Evolutionary conservation across 1,140 invertebrate species (phyloP), one percentile per base, ranked within the genome.

Genomic region (Amphibalanus amphitrite): DNA sequence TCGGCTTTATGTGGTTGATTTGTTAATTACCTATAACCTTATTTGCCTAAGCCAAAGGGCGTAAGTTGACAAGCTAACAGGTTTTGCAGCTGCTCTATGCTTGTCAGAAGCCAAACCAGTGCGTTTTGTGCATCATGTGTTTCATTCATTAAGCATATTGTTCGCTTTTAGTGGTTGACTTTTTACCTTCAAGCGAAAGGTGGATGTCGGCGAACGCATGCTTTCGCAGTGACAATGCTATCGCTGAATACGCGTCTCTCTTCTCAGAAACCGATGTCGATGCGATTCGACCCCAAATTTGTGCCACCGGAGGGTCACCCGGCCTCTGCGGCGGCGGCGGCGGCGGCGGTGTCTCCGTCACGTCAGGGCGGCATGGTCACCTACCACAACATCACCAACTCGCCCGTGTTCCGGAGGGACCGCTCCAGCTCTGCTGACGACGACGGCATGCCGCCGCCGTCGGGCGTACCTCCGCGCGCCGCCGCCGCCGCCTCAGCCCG

Each of bases 301-400:
- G 13, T 23, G 47, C 13, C 47, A 20, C 47, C 47, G 10, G 47
- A 59, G 47, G 47, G 47, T 20, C 47, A 59, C 20, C 47, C 47
- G 33, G 33, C n/a, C n/a, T n/a, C n/a, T n/a, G 13, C 64, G 65
- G 65, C 65, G 65, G 65, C 65, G 65, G 65, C 65, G 65, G 23
- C n/a, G 65, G 65, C 17, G 3, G 20, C 65, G n/a, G 23, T 28
- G 17, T 26, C 65, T 0, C 26, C 8, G 65, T 10, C 65, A n/a
- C 6, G 65, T 3, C 28, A n/a, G 26, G 8, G 10, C 28, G 65
- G 65, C 15, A 67, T 67, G 65, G 65, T 67, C 65, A 67, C 65
- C 8, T 67, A 67, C 28, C 65, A 28, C 65, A 67, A 67, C 65
- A 67, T 67, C 65, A 67, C 65, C 65, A 67, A 67, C 65, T 67